Conservation (phyloP, 2,888 invertebrate genomes). For the Oscheius sp. region DNA sequence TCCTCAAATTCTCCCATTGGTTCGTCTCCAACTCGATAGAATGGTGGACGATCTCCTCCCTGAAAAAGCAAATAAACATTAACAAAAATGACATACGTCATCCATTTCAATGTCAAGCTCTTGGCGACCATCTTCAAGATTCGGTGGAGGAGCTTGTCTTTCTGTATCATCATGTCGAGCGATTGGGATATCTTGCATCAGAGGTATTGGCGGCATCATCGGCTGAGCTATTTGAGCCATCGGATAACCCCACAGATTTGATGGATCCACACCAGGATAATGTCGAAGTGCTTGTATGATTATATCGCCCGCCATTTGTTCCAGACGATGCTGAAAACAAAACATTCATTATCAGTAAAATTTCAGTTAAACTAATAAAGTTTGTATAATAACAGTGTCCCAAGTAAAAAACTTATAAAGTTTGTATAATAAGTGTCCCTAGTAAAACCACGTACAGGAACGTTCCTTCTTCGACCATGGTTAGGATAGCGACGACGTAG, state of each 20-base stretch:
- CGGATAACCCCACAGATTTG: slow-evolving; percentile 11
- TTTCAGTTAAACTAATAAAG: too few species aligned
- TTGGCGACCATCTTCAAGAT: neutral
- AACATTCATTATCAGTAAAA: too few species aligned
- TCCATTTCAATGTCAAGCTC: slow-evolving; percentile 20
- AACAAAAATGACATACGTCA: neutral
- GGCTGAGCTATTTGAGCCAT: neutral
- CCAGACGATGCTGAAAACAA: slow-evolving; percentile 1
- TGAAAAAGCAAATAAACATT: neutral
- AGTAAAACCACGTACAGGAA: neutral
- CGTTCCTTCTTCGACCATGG: slow-evolving; percentile 11
- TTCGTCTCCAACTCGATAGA: slow-evolving; percentile 23
- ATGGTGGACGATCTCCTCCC: slow-evolving; percentile 19
- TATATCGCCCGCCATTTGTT: slow-evolving; percentile 19
- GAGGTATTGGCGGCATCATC: neutral
- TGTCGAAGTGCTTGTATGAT: slow-evolving; percentile 23
- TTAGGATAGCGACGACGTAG: slow-evolving; percentile 16
- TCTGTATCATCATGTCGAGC: slow-evolving; percentile 3
- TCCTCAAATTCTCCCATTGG: slow-evolving; percentile 18
- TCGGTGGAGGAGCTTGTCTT: neutral
- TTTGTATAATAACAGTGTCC: too few species aligned
- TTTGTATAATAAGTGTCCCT: too few species aligned
- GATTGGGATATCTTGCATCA: neutral
- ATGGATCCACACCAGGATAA: slow-evolving; percentile 4
- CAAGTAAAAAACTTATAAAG: too few species aligned